Base-by-base conservation (phyloP, 2,797 vertebrate genomes). In the Cossypha polioptera region DNA sequence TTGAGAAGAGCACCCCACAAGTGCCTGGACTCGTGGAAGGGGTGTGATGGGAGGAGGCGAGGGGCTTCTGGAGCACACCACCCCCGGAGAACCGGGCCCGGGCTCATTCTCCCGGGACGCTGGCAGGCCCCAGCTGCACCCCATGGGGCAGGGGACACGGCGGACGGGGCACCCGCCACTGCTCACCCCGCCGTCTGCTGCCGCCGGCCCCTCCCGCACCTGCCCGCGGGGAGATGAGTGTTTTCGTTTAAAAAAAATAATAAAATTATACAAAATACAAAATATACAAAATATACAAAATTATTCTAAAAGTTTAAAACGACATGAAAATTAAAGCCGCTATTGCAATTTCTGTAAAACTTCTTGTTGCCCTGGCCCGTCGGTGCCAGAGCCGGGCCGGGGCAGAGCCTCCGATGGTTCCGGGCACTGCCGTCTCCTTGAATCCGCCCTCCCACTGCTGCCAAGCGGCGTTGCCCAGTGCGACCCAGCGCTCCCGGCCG, bases 61-160 rank as follows among this genome's bases (percentile, higher is more conserved):
- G 25, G 28, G 22, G 7, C 0, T 12, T 18, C 53, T 15, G n/a
- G 20, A 43, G 8, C 50, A 43, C 31, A 22, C 1, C 8, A 45
- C 0, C 3, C 3, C 7, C 4, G 2, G 22, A 35, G 33, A 47
- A 4, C 9, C 6, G n/a, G 5, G 36, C 5, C 4, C 3, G 31
- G 7, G 2, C 22, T 80, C 14, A 0, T 47, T 40, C 3, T 11
- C 31, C 26, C 1, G 1, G 58, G 58, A 17, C 2, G 1, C 8
- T 21, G 24, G 7, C 21, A 5, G 11, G 38, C 7, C 36, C 15
- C 84, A 40, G 57, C 62, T 74, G 65, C 17, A 10, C 26, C 55
- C 58, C 22, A 8, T 9, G 16, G 36, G 43, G 20, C 84, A 51
- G 55, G 3, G 29, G 59, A 6, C n/a, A 5, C 28, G 2, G 9